These are phyloP conservation scores for Tragopan temminckii DNA, from an alignment of 2,797 vertebrate species.

Conservation along the genomic window DNA sequence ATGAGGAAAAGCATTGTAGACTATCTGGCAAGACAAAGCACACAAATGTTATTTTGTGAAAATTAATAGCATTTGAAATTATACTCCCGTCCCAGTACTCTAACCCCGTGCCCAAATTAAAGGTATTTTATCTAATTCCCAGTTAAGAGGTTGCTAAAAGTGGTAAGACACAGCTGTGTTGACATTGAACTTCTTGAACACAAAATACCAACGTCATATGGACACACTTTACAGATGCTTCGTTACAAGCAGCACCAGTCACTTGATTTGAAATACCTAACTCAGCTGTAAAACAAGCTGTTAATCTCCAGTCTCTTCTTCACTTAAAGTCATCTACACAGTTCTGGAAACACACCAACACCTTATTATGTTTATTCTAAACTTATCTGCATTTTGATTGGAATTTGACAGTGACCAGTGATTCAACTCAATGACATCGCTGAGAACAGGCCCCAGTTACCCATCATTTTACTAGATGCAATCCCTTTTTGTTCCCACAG, in stretches of 20 bases:
- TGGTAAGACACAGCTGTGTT: slow-evolving; percentile 77
- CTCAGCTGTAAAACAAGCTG: slow-evolving; percentile 63
- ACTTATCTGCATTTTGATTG: slow-evolving; percentile 64
- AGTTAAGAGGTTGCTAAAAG: slow-evolving; percentile 69
- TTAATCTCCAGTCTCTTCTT: slow-evolving; percentile 60
- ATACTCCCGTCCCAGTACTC: background rate
- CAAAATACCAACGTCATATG: slow-evolving; percentile 38
- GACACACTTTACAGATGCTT: slow-evolving; percentile 65
- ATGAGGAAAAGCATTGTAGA: slow-evolving; percentile 56
- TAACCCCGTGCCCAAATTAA: slow-evolving; percentile 48
- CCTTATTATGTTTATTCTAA: slow-evolving; percentile 48
- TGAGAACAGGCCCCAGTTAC: background rate
- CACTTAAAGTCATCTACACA: slow-evolving; percentile 46
- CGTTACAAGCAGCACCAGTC: slow-evolving; percentile 66
- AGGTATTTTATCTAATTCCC: slow-evolving; percentile 78
- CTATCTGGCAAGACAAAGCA: slow-evolving; percentile 67
- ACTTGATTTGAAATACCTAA: slow-evolving; percentile 72
- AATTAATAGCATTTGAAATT: slow-evolving; percentile 76
- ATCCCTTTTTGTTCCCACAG: slow-evolving; percentile 46
- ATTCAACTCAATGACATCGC: background rate
- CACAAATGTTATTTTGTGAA: slow-evolving; percentile 65
- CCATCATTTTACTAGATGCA: slow-evolving; percentile 43
- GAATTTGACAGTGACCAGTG: slow-evolving; percentile 48
- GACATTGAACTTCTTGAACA: slow-evolving; percentile 67
- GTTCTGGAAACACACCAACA: slow-evolving; percentile 69